Percentiles rank a stretch among this genome's conserved stretches.
Evolutionary conservation across 2,113 vertebrate species (phyloP).

Genomic region (Labrus mixtus): DNA sequence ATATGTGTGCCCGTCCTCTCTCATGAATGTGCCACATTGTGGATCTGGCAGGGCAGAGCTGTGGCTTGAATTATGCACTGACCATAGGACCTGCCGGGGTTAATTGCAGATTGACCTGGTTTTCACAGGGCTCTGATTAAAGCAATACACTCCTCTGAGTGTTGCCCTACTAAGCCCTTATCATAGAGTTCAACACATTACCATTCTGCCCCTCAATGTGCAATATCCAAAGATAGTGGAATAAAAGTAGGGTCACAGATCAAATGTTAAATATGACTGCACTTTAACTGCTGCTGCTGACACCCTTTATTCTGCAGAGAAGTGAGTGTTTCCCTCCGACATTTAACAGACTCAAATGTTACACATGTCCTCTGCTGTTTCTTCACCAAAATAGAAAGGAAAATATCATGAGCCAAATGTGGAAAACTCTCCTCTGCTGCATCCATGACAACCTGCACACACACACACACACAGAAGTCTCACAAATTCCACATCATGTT

Average conservation of each 20-base stretch:
- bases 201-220: not conserved
- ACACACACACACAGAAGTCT: constrained; percentile 2
- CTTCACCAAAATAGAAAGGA: not conserved
- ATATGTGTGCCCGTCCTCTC: not conserved
- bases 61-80: constrained; percentile 44
- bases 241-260: not conserved
- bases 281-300: not conserved
- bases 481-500: constrained; percentile 7
- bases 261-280: not conserved
- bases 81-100: constrained; percentile 49
- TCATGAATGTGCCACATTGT: not conserved
- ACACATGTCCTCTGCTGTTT: not conserved
- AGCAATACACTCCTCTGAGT: constrained; percentile 50
- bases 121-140: constrained; percentile 64
- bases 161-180: constrained; percentile 43
- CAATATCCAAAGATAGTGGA: not conserved
- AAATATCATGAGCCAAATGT: not conserved
- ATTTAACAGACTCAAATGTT: not conserved
- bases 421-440: not conserved
- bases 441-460: not conserved
- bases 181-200: constrained; percentile 30
- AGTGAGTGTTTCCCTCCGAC: not conserved
- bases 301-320: not conserved
- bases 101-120: constrained; percentile 74
- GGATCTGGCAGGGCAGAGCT: constrained; percentile 5